These are phyloP conservation scores for Halichoeres trimaculatus DNA, from an alignment of 2,113 vertebrate species.

Conservation along the genomic window DNA sequence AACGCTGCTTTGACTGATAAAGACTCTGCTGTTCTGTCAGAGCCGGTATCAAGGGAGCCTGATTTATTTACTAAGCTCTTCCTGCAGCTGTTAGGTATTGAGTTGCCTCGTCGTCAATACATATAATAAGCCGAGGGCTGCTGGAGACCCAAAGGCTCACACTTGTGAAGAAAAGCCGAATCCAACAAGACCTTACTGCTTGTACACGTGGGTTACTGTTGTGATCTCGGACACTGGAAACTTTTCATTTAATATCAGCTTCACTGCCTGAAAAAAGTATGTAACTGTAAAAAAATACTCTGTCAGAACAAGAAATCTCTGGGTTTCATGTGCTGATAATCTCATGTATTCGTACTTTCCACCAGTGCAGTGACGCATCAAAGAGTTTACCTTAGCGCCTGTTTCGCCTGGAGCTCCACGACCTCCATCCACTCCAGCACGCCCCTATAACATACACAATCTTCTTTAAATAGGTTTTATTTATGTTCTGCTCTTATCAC, in stretches of 20 bases:
- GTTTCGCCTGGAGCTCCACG: conserved; percentile 92
- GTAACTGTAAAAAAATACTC: background rate
- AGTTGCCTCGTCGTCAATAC: conserved; percentile 67
- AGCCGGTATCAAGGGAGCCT: conserved; percentile 55
- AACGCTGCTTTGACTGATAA: conserved; percentile 74
- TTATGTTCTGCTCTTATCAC: conserved; percentile 3
- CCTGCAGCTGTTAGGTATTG: conserved; percentile 73
- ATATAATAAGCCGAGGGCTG: conserved; percentile 54
- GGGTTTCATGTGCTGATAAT: background rate
- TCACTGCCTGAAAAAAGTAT: background rate
- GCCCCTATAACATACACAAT: conserved; percentile 82
- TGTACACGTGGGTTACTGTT: conserved; percentile 7
- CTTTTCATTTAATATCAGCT: background rate
- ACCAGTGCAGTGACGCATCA: background rate
- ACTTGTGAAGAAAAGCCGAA: conserved; percentile 42
- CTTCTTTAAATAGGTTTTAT: conserved; percentile 20
- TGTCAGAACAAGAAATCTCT: background rate
- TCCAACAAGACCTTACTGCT: conserved; percentile 14
- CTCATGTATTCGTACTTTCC: conserved; percentile 8
- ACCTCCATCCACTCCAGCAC: conserved; percentile 86
- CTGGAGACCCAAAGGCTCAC: conserved; percentile 41
- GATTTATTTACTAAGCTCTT: conserved; percentile 73
- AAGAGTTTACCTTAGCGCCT: conserved; percentile 85
- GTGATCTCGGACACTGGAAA: conserved; percentile 1
- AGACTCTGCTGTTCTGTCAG: conserved; percentile 71